phyloP scores from a whole-genome alignment of 2,888 invertebrate species.

The Ennomos quercinarius region DNA sequence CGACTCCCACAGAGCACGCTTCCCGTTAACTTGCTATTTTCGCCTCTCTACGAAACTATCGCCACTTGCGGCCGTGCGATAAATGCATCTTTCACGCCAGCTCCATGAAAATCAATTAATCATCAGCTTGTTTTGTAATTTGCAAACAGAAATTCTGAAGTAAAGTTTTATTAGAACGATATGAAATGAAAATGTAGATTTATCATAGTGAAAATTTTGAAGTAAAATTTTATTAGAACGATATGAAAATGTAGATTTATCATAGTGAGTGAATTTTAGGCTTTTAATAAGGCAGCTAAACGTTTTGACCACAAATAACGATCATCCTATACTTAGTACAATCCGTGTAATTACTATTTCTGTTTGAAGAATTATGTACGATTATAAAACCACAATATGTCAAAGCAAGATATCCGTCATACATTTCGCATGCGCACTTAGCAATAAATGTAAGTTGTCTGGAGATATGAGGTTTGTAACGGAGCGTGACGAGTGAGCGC shows the following conservation, averaged over 20 bases:
- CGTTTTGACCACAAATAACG: no score
- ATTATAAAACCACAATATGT: not conserved
- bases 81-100: conserved; percentile 69
- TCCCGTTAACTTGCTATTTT: conserved; percentile 79
- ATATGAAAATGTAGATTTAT: no score
- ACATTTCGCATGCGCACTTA: conserved; percentile 16
- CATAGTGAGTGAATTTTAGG: no score
- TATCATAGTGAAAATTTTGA: not conserved
- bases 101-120: conserved; percentile 56
- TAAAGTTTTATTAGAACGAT: not conserved
- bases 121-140: conserved; percentile 46
- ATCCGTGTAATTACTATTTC: no score
- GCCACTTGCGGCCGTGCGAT: conserved; percentile 57
- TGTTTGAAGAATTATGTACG: not conserved
- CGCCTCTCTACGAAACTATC: conserved; percentile 73
- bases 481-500: conserved; percentile 37
- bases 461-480: conserved; percentile 19
- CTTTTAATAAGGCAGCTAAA: no score
- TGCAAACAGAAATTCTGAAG: not conserved
- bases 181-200: not conserved
- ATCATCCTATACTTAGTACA: no score
- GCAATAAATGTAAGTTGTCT: conserved; percentile 20
- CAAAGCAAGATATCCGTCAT: conserved; percentile 5
- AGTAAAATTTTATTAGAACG: no score
- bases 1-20: conserved; percentile 73